These are phyloP conservation scores for Tupiocoris notatus DNA, from an alignment of 2,888 invertebrate species.

Conservation along the genomic window DNA sequence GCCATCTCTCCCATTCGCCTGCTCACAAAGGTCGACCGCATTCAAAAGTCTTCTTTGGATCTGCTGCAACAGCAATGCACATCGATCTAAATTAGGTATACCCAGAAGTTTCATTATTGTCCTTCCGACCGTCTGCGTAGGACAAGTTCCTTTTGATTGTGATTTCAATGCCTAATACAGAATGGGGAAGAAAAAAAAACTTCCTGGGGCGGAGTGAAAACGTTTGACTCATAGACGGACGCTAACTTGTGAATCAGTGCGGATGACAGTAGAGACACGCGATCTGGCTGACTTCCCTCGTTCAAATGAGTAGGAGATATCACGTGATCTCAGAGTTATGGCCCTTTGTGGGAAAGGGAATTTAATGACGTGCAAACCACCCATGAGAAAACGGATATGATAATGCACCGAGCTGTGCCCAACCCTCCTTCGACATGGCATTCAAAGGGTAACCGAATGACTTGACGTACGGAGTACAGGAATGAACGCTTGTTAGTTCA, in stretches of 20 bases:
- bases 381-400: conserved; percentile 34
- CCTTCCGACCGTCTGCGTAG: too few relatives aligned
- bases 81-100: too few relatives aligned
- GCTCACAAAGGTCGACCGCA: too few relatives aligned
- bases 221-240: conserved; percentile 25
- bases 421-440: too few relatives aligned
- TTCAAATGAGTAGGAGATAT: conserved; percentile 26
- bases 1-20: too few relatives aligned
- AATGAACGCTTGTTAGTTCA: conserved; percentile 15
- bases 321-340: conserved; percentile 32
- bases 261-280: conserved; percentile 30
- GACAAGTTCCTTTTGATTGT: conserved; percentile 5
- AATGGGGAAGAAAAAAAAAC: conserved; percentile 1
- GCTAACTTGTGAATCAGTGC: conserved; percentile 34
- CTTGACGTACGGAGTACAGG: not conserved
- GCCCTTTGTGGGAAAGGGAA: not conserved
- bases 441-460: not conserved
- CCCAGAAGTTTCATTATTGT: too few relatives aligned
- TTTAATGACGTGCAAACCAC: conserved; percentile 33
- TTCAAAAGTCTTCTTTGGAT: too few relatives aligned
- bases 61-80: too few relatives aligned
- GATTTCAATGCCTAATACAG: not conserved
- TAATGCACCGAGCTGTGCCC: conserved; percentile 2
- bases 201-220: not conserved
- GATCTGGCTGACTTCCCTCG: conserved; percentile 5